A percentile compares a stretch with the other conserved stretches of the same genome.
These are phyloP conservation scores for Microplitis mediator DNA, from an alignment of 1,140 invertebrate genomes.

Conservation along the genomic window DNA sequence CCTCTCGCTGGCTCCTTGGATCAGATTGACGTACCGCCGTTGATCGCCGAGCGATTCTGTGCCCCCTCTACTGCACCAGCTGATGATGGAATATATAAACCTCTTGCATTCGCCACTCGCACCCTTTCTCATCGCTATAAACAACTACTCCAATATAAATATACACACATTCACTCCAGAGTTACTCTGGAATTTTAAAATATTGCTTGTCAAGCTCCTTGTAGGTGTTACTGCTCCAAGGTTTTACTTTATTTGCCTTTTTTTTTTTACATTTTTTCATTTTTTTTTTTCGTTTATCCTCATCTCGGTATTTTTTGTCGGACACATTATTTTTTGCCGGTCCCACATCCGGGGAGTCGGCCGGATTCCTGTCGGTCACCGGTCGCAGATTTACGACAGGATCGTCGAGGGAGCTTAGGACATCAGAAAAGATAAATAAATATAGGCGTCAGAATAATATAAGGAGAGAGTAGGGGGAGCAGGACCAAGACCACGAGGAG, in stretches of 20 bases:
- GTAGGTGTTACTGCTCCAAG: not conserved
- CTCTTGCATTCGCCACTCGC: conserved; percentile 9
- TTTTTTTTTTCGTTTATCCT: conserved; percentile 15
- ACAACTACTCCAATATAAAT: too few relatives aligned
- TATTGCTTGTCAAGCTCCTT: conserved; percentile 1
- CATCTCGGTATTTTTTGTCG: not conserved
- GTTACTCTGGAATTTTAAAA: not conserved
- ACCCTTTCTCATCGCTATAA: conserved; percentile 8
- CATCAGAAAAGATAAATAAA: too few relatives aligned
- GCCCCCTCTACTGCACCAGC: conserved; percentile 27
- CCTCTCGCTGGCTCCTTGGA: conserved; percentile 26
- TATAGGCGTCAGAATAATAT: too few relatives aligned
- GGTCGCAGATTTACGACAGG: conserved; percentile 49
- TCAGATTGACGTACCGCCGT: conserved; percentile 46
- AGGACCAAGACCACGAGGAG: conserved; percentile 27
- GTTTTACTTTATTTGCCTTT: not conserved
- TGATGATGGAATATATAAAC: conserved; percentile 3
- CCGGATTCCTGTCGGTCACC: conserved; percentile 46
- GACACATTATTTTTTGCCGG: conserved; percentile 9
- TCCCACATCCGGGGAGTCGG: conserved; percentile 26
- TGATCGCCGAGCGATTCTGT: conserved; percentile 30
- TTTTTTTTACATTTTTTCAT: not conserved
- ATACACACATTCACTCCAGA: too few relatives aligned
- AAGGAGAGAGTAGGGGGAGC: not conserved
- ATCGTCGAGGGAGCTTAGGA: conserved; percentile 32